phyloP scores from a whole-genome alignment of 2,888 invertebrate genomes.

The Copidosoma aretas region DNA sequence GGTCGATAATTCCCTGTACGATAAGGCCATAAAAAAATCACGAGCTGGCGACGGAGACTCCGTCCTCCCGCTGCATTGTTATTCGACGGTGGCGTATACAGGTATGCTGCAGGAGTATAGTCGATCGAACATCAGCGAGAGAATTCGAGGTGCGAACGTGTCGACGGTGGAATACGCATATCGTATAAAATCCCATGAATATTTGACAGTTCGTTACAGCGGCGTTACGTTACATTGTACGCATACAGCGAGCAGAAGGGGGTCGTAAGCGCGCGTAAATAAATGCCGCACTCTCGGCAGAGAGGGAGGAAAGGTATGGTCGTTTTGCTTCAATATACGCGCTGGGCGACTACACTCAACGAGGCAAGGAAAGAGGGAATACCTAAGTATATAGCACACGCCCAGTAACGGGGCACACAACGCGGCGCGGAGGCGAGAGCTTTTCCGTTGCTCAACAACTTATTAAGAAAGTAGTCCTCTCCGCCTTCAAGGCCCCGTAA shows the following conservation, averaged over 20 bases:
- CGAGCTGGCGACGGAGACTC: neutral
- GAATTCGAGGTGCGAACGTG: conserved; percentile 12
- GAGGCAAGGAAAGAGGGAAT: neutral
- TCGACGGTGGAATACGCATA: conserved; percentile 17
- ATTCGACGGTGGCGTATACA: neutral
- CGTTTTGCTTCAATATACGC: no score
- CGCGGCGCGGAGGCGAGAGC: neutral
- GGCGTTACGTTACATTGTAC: no score
- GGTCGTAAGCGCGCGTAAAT: neutral
- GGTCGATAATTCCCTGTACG: conserved; percentile 20
- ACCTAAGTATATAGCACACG: no score
- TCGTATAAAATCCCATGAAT: no score
- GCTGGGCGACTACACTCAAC: neutral
- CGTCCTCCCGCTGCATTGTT: conserved; percentile 13
- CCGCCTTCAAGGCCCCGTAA: neutral
- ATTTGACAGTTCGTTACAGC: no score
- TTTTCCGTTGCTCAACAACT: neutral
- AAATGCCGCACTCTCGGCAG: neutral
- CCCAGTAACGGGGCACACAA: no score
- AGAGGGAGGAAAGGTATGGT: neutral
- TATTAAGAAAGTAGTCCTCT: neutral
- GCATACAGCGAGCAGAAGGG: no score
- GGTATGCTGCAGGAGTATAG: no score
- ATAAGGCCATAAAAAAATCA: conserved; percentile 28
- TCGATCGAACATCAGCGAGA: neutral